A percentile compares a stretch with the other conserved stretches of the same genome.
phyloP scores from a whole-genome alignment of 2,888 invertebrate species.

The Erebia epiphron region DNA sequence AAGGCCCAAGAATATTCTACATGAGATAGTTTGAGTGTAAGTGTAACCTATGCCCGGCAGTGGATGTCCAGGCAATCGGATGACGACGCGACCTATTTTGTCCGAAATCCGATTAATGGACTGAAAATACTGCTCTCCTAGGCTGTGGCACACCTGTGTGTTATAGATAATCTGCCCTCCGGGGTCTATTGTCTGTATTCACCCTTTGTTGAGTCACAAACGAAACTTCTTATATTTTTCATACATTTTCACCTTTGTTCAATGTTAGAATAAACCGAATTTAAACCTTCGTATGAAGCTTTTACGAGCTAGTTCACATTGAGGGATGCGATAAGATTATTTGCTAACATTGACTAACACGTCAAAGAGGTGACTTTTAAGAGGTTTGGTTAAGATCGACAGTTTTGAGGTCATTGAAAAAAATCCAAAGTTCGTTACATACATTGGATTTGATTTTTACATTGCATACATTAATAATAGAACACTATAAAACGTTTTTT shows the following conservation, averaged over 20 bases:
- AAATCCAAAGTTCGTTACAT: no score
- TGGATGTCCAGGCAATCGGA: no score
- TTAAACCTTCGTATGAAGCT: neutral
- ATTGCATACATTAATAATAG: no score
- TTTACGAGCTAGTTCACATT: neutral
- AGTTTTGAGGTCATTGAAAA: no score
- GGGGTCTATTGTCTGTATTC: conserved; percentile 18
- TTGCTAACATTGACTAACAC: neutral
- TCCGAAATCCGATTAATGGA: no score
- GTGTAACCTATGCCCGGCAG: no score
- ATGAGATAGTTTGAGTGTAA: no score
- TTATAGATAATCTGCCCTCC: conserved; percentile 5
- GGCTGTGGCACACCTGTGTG: conserved; percentile 6
- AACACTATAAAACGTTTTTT: no score
- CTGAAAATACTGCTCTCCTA: neutral
- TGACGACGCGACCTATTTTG: no score
- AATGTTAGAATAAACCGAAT: neutral
- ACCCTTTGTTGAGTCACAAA: conserved; percentile 20
- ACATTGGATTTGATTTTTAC: no score
- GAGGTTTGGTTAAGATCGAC: no score
- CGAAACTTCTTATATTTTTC: conserved; percentile 13
- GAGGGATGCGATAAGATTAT: neutral
- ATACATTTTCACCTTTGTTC: conserved; percentile 20
- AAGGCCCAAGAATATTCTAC: no score
- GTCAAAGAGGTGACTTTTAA: neutral